These are phyloP conservation scores for Clinocottus analis DNA, from an alignment of 2,113 vertebrate species.

Conservation along the genomic window DNA sequence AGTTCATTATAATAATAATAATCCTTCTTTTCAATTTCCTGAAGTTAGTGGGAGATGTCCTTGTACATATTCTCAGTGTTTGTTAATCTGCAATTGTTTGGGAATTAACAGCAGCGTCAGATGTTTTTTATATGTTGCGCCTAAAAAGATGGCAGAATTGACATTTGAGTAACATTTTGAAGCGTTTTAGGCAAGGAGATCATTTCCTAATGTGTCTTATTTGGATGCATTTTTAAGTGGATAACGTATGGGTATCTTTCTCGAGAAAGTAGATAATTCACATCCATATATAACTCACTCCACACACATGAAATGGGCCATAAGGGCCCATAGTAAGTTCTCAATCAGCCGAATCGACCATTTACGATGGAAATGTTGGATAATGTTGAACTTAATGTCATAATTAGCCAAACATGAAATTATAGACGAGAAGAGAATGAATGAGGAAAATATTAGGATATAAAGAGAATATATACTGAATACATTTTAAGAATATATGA, in stretches of 20 bases:
- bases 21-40: not conserved
- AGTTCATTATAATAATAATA: not conserved
- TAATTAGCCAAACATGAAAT: not conserved
- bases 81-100: not conserved
- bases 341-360: not conserved
- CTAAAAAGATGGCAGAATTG: not conserved
- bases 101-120: not conserved
- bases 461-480: not conserved
- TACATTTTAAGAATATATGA: not conserved
- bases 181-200: slow-evolving; percentile 33
- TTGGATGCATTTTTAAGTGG: slow-evolving; percentile 39
- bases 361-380: not conserved
- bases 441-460: not conserved
- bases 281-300: slow-evolving; percentile 45
- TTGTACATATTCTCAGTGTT: not conserved
- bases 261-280: slow-evolving; percentile 41
- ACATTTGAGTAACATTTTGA: slow-evolving; percentile 40
- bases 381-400: not conserved
- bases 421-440: not conserved
- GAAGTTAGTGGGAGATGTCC: not conserved
- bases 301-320: slow-evolving; percentile 36
- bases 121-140: not conserved
- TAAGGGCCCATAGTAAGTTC: not conserved
- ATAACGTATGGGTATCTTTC: slow-evolving; percentile 49
- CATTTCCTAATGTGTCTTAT: slow-evolving; percentile 24